Conservation (phyloP, 2,888 invertebrate genomes). For the Lutraria lutraria region DNA sequence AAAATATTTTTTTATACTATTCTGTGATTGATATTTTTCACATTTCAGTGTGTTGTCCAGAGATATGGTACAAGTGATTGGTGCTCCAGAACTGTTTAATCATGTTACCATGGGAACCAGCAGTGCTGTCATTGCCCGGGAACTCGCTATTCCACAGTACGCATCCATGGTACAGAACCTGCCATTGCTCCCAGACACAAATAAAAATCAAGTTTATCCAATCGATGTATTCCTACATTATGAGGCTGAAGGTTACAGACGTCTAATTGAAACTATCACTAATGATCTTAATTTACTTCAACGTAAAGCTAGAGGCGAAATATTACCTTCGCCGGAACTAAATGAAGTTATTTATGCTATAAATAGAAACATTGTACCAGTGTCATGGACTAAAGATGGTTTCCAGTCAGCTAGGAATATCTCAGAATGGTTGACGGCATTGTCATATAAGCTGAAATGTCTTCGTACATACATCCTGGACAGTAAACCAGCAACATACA, state of each 20-base stretch:
- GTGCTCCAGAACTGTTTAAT: constrained; percentile 81
- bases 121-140: constrained; percentile 62
- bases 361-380: constrained; percentile 78
- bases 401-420: constrained; percentile 77
- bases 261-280: constrained; percentile 71
- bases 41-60: constrained; percentile 77
- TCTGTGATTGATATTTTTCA: constrained; percentile 6
- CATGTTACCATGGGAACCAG: constrained; percentile 68
- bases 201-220: constrained; percentile 81
- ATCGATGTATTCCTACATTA: constrained; percentile 81
- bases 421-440: constrained; percentile 76
- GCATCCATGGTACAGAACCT: constrained; percentile 71
- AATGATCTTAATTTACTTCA: constrained; percentile 76
- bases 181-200: constrained; percentile 77
- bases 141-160: constrained; percentile 73
- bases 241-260: constrained; percentile 78
- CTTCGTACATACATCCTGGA: constrained; percentile 73
- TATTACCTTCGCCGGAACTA: constrained; percentile 72
- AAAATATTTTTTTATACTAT: too few relatives aligned
- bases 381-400: constrained; percentile 76
- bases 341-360: constrained; percentile 75
- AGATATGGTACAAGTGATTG: constrained; percentile 81
- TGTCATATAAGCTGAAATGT: constrained; percentile 70
- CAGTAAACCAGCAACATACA: constrained; percentile 70
- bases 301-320: constrained; percentile 73